Evolutionary conservation across 2,888 invertebrate genomes (phyloP), one percentile per base, ranked within the genome.

Genomic region (Lordiphosa fenestrarum): DNA sequence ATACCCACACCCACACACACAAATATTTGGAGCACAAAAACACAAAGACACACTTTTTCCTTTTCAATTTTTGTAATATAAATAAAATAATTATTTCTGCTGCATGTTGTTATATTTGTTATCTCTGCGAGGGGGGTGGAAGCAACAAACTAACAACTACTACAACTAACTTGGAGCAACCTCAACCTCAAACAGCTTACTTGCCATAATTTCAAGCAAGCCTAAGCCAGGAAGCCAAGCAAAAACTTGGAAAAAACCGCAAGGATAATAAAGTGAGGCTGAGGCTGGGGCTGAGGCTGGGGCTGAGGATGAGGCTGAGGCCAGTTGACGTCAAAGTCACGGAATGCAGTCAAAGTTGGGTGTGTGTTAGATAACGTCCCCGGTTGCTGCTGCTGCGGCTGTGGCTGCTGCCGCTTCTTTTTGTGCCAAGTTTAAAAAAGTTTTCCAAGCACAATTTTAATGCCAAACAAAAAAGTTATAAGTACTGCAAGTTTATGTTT

Each of bases 381-480:
- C 13, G 39, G 49, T 12, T 12, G 25, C 25, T 25, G 5, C 13
- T n/a, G 58, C 59, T 59, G n/a, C n/a, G n/a, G n/a, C n/a, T n/a
- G n/a, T n/a, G 39, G 49, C 7, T 12, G 25, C 25, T 25, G 5
- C 13, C n/a, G 58, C 59, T 59, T 48, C 38, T 81, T 77, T 77
- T 66, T 71, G 70, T 63, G 74, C 69, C 62, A 75, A 82, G 71
- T 71, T 30, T 30, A 30, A 71, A 62, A 73, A 80, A 80, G 78
- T 80, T 80, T 77, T 84, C 77, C 78, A 77, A 81, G 78, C 82
- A 30, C 30, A 81, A 73, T 84, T 78, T 78, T 76, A 84, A 82
- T 75, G 78, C 82, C 82, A 63, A 63, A 64, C 84, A 84, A 78
- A 30, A 30, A 30, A 78, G 84, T 78, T 84, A 76, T 84, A 84